A percentile compares a stretch with the other conserved stretches of the same genome.
phyloP scores from a whole-genome alignment of 2,888 invertebrate genomes.

The Digitonthophagus gazella region DNA sequence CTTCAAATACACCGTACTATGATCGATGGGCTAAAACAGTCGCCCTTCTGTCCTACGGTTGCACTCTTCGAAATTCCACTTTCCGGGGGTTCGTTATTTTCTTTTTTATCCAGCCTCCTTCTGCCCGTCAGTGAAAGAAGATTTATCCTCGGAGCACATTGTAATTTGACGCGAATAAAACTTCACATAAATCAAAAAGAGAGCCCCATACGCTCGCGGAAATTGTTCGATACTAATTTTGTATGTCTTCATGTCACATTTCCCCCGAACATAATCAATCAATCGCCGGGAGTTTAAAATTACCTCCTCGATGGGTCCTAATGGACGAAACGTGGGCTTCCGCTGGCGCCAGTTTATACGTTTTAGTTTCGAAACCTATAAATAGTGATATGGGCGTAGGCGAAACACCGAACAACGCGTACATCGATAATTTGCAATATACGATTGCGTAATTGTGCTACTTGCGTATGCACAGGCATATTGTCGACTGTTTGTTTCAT shows the following conservation, averaged over 20 bases:
- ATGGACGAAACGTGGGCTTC: neutral
- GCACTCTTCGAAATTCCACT: conserved; percentile 5
- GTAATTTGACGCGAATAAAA: conserved; percentile 23
- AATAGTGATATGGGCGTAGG: neutral
- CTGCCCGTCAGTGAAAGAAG: conserved; percentile 2
- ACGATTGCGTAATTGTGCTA: neutral
- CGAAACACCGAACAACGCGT: neutral
- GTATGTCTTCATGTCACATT: conserved; percentile 16
- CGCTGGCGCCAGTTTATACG: neutral
- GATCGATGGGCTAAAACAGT: conserved; percentile 28
- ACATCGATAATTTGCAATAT: neutral
- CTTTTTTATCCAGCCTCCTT: neutral
- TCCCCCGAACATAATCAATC: conserved; percentile 10
- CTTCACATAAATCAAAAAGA: conserved; percentile 20
- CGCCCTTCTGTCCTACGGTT: conserved; percentile 22
- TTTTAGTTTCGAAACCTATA: neutral
- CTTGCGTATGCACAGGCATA: neutral
- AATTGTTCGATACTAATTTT: conserved; percentile 15
- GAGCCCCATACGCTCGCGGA: conserved; percentile 10
- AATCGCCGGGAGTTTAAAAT: neutral
- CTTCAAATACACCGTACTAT: conserved; percentile 28
- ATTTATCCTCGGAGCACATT: conserved; percentile 14
- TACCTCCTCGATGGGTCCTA: neutral
- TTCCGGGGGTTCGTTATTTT: conserved; percentile 9
- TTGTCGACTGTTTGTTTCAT: neutral